Conservation (phyloP, 1,140 invertebrate species). For the Drosophila paulistorum region DNA sequence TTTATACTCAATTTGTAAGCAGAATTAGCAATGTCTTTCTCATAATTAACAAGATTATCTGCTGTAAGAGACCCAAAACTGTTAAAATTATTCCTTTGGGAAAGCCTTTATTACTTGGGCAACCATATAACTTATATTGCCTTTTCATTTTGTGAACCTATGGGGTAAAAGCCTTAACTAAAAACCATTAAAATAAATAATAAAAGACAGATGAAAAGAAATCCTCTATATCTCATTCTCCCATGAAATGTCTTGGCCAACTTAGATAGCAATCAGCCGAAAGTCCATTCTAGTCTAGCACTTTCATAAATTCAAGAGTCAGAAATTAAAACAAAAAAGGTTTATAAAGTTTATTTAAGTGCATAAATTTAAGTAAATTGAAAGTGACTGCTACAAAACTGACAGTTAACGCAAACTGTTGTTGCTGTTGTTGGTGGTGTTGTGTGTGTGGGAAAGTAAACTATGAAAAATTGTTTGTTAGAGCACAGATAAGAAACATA, state of each 20-base stretch:
- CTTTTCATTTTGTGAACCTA: no score
- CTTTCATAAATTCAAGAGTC: background rate
- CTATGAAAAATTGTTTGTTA: conserved; percentile 19
- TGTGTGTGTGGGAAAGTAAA: background rate
- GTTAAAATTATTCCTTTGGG: no score
- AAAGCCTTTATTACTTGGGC: no score
- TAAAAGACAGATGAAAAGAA: no score
- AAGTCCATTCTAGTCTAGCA: background rate
- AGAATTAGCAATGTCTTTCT: no score
- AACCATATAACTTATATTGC: no score
- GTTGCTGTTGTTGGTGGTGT: background rate
- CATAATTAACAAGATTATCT: no score
- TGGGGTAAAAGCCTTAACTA: no score
- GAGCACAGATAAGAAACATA: conserved; percentile 8
- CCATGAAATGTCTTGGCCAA: background rate
- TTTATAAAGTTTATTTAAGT: conserved; percentile 6
- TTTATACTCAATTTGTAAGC: no score
- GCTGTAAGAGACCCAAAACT: no score
- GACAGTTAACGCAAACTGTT: conserved; percentile 1
- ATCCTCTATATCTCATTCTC: background rate
- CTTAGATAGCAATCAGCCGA: background rate
- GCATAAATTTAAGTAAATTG: conserved; percentile 1
- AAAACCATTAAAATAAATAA: no score
- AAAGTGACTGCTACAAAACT: background rate
- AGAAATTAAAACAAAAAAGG: conserved; percentile 1